Evolutionary conservation across 2,113 vertebrate species (phyloP).

Genomic region (Regulus satrapa): DNA sequence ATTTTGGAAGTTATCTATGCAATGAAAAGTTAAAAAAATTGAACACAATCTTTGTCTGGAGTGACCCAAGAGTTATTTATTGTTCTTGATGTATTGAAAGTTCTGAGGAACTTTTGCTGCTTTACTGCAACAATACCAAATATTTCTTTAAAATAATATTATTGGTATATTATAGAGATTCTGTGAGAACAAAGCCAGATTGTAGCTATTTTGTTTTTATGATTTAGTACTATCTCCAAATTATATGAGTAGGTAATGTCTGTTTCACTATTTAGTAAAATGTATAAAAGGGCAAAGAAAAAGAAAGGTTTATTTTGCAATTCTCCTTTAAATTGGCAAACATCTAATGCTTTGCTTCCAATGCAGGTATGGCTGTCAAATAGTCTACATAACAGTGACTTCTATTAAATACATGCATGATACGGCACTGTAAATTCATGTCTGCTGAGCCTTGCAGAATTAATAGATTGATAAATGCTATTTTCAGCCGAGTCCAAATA

Average conservation of each 20-base stretch:
- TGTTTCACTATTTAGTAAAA: background rate
- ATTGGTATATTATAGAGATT: background rate
- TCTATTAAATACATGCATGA: background rate
- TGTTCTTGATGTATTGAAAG: background rate
- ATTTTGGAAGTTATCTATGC: background rate
- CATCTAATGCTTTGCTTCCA: background rate
- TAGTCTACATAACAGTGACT: background rate
- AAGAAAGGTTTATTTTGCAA: background rate
- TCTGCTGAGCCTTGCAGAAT: background rate
- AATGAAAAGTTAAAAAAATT: background rate
- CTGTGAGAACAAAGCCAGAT: background rate
- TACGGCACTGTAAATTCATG: background rate
- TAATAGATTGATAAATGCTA: background rate
- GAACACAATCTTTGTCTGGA: background rate
- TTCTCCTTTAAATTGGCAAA: background rate
- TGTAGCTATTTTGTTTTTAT: background rate
- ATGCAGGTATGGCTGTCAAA: background rate
- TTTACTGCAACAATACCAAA: background rate
- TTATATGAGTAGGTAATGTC: background rate
- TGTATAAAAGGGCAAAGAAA: background rate
- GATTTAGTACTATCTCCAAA: background rate
- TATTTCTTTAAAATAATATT: background rate
- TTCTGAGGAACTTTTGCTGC: background rate
- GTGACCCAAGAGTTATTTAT: background rate
- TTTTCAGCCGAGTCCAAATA: background rate